Conservation (phyloP, 2,113 vertebrate genomes). For the Sapajus apella region DNA sequence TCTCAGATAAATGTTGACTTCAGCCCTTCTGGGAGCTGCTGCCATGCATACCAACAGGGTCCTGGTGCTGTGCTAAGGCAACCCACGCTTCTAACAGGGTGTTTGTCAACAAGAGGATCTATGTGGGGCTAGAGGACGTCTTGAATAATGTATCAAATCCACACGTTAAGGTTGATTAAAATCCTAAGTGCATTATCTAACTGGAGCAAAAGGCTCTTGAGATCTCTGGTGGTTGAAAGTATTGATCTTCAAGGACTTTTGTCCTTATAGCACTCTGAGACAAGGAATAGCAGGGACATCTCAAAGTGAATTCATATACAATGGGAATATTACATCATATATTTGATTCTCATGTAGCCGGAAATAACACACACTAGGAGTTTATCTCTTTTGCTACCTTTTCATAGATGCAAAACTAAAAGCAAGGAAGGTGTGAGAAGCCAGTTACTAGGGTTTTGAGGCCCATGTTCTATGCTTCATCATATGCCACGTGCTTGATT, state of each 20-base stretch:
- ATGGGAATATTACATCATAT: not conserved
- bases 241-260: slow-evolving; percentile 79
- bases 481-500: not conserved
- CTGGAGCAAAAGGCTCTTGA: slow-evolving; percentile 59
- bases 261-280: slow-evolving; percentile 45
- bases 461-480: not conserved
- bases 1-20: slow-evolving; percentile 73
- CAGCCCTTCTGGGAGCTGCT: slow-evolving; percentile 49
- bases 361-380: not conserved
- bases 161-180: slow-evolving; percentile 78
- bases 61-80: slow-evolving; percentile 11
- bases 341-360: not conserved
- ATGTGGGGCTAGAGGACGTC: slow-evolving; percentile 47
- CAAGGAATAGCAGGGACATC: slow-evolving; percentile 18
- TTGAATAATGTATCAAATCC: slow-evolving; percentile 83
- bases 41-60: slow-evolving; percentile 65
- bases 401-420: not conserved
- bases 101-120: slow-evolving; percentile 79
- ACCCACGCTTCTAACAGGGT: slow-evolving; percentile 50
- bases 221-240: slow-evolving; percentile 68
- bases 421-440: slow-evolving; percentile 29
- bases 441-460: not conserved
- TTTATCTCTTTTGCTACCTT: slow-evolving; percentile 23
- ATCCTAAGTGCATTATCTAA: slow-evolving; percentile 71
- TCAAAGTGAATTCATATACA: not conserved